Conservation (phyloP, 1,140 invertebrate species). For the Ptiloglossa arizonensis region DNA sequence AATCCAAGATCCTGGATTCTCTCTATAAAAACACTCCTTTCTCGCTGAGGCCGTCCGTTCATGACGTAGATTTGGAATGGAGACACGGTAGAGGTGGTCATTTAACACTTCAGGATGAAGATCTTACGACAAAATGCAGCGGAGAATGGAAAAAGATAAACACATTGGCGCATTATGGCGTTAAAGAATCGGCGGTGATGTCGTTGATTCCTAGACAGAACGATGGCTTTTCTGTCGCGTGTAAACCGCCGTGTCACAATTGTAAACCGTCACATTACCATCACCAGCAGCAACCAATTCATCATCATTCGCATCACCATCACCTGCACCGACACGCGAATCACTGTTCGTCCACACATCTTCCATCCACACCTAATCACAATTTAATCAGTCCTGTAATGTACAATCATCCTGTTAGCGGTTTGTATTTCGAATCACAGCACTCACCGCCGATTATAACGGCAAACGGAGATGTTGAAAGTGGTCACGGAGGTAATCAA, state of each 20-base stretch:
- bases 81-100: slow-evolving; percentile 95
- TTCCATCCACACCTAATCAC: slow-evolving; percentile 76
- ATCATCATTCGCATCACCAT: slow-evolving; percentile 68
- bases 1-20: slow-evolving; percentile 98
- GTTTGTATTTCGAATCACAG: slow-evolving; percentile 85
- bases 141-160: slow-evolving; percentile 95
- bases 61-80: slow-evolving; percentile 97
- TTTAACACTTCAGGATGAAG: slow-evolving; percentile 95
- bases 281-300: slow-evolving; percentile 56
- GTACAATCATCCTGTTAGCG: slow-evolving; percentile 76
- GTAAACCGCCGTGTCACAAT: slow-evolving; percentile 91
- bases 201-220: slow-evolving; percentile 94
- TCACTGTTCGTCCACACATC: slow-evolving; percentile 76
- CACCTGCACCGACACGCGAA: slow-evolving; percentile 74
- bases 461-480: slow-evolving; percentile 88
- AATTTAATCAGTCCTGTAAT: slow-evolving; percentile 76
- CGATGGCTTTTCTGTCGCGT: slow-evolving; percentile 89
- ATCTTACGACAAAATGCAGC: slow-evolving; percentile 94
- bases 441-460: slow-evolving; percentile 86
- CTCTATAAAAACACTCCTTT: slow-evolving; percentile 98
- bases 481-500: slow-evolving; percentile 84
- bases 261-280: slow-evolving; percentile 82
- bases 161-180: slow-evolving; percentile 95
- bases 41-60: slow-evolving; percentile 93
- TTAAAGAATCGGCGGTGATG: slow-evolving; percentile 97